Percentiles rank a stretch among this genome's conserved stretches.
These are phyloP conservation scores for Drosophila ezoana DNA, from an alignment of 2,888 invertebrate genomes.

Conservation along the genomic window DNA sequence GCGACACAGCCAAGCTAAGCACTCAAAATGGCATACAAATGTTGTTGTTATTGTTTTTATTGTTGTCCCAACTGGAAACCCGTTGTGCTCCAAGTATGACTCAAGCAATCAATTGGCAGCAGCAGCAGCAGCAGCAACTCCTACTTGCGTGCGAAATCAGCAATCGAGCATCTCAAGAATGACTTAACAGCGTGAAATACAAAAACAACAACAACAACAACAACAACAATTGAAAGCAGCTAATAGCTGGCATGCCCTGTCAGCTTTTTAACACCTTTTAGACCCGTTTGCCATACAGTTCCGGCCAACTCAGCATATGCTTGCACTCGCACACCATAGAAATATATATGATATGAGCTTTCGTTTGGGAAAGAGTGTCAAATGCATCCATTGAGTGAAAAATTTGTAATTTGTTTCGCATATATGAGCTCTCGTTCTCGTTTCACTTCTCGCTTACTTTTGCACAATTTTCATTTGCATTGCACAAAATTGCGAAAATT, in stretches of 20 bases:
- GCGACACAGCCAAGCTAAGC: conserved; percentile 68
- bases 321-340: conserved; percentile 3
- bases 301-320: conserved; percentile 29
- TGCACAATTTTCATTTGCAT: conserved; percentile 67
- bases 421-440: conserved; percentile 17
- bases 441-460: conserved; percentile 21
- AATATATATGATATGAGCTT: conserved; percentile 7
- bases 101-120: conserved; percentile 77
- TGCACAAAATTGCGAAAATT: conserved; percentile 64
- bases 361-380: conserved; percentile 59
- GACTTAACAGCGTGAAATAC: conserved; percentile 72
- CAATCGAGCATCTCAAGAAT: conserved; percentile 75
- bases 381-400: conserved; percentile 66
- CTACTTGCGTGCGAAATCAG: conserved; percentile 69
- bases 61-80: conserved; percentile 52
- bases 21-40: conserved; percentile 42
- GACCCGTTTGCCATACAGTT: conserved; percentile 45
- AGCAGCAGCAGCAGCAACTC: conserved; percentile 38
- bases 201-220: conserved; percentile 36
- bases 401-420: conserved; percentile 64
- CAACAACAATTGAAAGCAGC: conserved; percentile 37
- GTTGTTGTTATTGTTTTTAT: conserved; percentile 26
- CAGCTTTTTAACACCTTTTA: conserved; percentile 46
- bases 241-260: conserved; percentile 58
- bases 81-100: conserved; percentile 72